These are phyloP conservation scores for Cyphomyrus plagiostoma DNA, from an alignment of 2,113 vertebrate genomes.

Conservation along the genomic window DNA sequence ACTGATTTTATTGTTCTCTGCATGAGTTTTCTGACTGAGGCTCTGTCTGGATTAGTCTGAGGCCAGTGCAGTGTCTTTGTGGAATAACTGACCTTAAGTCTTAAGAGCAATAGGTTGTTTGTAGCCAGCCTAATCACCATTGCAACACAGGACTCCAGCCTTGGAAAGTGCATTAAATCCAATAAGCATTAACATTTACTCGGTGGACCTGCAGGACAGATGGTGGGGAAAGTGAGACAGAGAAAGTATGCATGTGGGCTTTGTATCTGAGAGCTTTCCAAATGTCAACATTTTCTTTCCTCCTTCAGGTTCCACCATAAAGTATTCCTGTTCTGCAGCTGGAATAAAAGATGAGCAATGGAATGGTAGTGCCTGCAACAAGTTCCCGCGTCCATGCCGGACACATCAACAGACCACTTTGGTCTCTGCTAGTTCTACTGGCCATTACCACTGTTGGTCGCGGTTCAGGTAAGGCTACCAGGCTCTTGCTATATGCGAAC, in stretches of 20 bases:
- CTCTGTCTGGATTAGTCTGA: background rate
- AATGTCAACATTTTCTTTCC: background rate
- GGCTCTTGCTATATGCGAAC: background rate
- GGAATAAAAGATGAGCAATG: constrained; percentile 59
- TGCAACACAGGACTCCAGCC: background rate
- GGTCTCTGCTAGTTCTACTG: constrained; percentile 42
- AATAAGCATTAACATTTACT: background rate
- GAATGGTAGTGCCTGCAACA: constrained; percentile 51
- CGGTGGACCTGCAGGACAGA: background rate
- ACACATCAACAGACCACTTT: constrained; percentile 29
- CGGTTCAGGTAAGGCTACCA: constrained; percentile 49
- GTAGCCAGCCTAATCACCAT: background rate
- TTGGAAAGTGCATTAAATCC: background rate
- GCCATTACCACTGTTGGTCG: constrained; percentile 42
- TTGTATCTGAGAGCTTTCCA: background rate
- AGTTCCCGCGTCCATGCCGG: constrained; percentile 32
- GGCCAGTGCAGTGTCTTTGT: background rate
- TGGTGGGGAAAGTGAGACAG: background rate
- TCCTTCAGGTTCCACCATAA: constrained; percentile 19
- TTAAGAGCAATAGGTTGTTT: background rate
- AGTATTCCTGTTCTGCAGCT: constrained; percentile 41
- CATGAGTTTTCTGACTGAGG: background rate
- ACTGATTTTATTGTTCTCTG: background rate
- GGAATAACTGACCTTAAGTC: background rate
- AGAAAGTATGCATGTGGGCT: background rate